Conservation (phyloP, 2,113 vertebrate genomes). For the Chascanopsetta lugubris region DNA sequence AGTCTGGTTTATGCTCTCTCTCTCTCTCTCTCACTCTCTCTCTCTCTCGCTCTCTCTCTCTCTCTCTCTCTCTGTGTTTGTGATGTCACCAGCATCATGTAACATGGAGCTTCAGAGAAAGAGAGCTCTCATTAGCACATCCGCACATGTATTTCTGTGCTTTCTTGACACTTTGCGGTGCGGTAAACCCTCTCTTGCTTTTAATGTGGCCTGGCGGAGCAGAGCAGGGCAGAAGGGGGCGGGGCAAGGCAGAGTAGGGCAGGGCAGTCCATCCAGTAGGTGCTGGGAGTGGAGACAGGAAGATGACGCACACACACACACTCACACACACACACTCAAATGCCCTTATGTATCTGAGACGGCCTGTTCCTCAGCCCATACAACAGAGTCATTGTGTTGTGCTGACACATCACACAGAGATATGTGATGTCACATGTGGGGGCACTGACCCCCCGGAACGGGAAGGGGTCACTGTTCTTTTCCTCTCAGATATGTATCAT, state of each 20-base stretch:
- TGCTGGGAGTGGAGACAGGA: constrained; percentile 48
- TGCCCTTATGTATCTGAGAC: constrained; percentile 23
- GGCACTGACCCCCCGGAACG: constrained; percentile 11
- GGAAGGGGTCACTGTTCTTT: constrained; percentile 22
- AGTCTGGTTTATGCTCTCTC: constrained; percentile 39
- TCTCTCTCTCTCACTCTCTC: constrained; percentile 21
- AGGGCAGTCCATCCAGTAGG: constrained; percentile 14
- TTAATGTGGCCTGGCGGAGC: constrained; percentile 43
- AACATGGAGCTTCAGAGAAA: constrained; percentile 12
- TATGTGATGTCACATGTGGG: neutral
- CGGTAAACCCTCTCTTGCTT: constrained; percentile 23
- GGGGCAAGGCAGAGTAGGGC: constrained; percentile 9
- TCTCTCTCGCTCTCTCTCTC: constrained; percentile 20
- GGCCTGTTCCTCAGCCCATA: constrained; percentile 45
- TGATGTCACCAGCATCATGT: constrained; percentile 42
- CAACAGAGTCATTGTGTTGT: constrained; percentile 42
- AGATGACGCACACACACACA: constrained; percentile 44
- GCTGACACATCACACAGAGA: constrained; percentile 31
- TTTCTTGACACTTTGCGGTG: constrained; percentile 30
- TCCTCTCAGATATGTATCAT: constrained; percentile 17
- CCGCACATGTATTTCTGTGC: constrained; percentile 34
- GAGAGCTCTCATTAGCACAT: constrained; percentile 31
- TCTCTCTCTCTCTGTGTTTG: constrained; percentile 17
- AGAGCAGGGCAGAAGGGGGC: constrained; percentile 9
- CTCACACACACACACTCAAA: constrained; percentile 35